phyloP scores from a whole-genome alignment of 2,113 vertebrate species.

The Excalfactoria chinensis region DNA sequence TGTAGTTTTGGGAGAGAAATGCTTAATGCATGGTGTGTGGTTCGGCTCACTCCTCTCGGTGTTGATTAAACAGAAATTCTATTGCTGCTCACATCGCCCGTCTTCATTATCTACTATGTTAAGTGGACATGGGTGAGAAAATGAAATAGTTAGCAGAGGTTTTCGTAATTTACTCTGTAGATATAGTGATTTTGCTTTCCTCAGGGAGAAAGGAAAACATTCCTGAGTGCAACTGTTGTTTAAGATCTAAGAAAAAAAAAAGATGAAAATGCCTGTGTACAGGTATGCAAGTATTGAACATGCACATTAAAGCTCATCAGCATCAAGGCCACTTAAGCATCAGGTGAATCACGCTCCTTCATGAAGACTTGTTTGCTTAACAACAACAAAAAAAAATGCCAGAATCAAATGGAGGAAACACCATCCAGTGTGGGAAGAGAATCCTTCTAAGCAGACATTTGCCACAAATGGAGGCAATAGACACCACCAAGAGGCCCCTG shows the following conservation, averaged over 20 bases:
- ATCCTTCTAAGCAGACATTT: background rate
- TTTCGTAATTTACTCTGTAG: background rate
- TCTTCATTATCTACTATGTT: background rate
- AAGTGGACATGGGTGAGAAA: conserved; percentile 10
- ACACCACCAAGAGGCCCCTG: background rate
- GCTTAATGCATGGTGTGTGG: rapidly evolving
- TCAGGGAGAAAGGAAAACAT: background rate
- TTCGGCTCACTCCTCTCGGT: background rate
- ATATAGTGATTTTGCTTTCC: background rate
- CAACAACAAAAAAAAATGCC: background rate
- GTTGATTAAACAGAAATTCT: background rate
- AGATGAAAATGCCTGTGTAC: rapidly evolving
- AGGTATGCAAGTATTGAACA: background rate
- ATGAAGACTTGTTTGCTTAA: background rate
- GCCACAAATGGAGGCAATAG: background rate
- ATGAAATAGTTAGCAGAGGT: background rate
- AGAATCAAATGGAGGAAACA: background rate
- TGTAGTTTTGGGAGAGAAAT: background rate
- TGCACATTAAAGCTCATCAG: background rate
- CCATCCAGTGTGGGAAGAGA: rapidly evolving
- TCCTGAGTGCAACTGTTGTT: background rate
- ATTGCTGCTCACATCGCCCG: background rate
- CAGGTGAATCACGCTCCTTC: background rate
- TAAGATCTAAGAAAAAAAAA: background rate
- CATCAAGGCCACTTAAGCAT: background rate